These are phyloP conservation scores for Procavia capensis DNA, from an alignment of 2,113 vertebrate species.

Conservation along the genomic window DNA sequence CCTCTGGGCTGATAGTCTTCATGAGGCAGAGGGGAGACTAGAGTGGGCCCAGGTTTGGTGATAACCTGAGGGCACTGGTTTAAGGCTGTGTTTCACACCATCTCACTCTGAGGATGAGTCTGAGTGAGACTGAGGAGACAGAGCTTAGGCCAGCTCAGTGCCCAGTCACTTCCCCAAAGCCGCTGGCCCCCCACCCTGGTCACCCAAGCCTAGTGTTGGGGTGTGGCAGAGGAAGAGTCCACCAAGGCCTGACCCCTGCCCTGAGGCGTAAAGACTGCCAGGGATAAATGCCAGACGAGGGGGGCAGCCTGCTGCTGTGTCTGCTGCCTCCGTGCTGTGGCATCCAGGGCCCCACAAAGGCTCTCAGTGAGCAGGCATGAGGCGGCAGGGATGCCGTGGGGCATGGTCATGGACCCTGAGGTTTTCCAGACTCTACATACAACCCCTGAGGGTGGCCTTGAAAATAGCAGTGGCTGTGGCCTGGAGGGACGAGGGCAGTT, in stretches of 20 bases:
- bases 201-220: neutral
- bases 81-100: neutral
- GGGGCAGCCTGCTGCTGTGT: neutral
- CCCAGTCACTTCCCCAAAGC: neutral
- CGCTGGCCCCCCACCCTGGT: neutral
- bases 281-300: neutral
- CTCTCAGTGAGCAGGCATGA: neutral
- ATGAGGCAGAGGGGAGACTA: too few relatives aligned
- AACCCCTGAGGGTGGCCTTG: neutral
- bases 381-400: too few relatives aligned
- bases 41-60: neutral
- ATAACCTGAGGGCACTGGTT: neutral
- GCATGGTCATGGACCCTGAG: too few relatives aligned
- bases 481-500: neutral
- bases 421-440: neutral
- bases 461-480: too few relatives aligned
- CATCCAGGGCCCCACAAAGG: neutral
- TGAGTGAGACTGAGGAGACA: neutral
- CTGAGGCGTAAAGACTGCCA: neutral
- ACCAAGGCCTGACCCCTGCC: neutral
- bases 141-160: neutral
- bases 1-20: too few relatives aligned
- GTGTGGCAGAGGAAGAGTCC: neutral
- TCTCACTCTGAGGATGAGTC: neutral
- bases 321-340: neutral